Evolutionary conservation across 2,888 invertebrate genomes (phyloP), one percentile per base, ranked within the genome.

Genomic region (Xylocampa areola): DNA sequence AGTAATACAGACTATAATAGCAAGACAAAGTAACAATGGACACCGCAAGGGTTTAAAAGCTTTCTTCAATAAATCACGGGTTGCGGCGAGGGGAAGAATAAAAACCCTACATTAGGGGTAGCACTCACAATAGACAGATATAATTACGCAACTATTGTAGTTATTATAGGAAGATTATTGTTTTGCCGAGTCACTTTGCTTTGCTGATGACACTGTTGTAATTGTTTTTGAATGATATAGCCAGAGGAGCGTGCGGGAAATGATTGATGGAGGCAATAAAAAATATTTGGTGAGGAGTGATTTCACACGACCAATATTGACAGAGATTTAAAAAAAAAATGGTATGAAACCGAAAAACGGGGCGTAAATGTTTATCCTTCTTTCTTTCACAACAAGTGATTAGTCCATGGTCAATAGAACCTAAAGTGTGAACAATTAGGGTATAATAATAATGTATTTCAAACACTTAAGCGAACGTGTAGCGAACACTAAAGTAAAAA

Each of bases 1-100:
- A 78, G 80, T 88, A 90, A 90, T 79, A 80, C 85, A 68, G 80
- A 70, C 68, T 33, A 76, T 73, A 80, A 83, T 78, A 76, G 74
- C 77, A 52, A 81, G 79, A 82, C 74, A 84, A 79, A 58, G 81
- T 80, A 86, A 89, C 79, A 80, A 79, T 74, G 54, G 75, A 41
- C 72, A 82, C 79, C 83, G 89, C 89, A 92, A 92, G 92, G 92
- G 93, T 90, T 92, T 93, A 93, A 93, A 86, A 92, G 92, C 93
- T 90, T 92, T 92, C 91, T 86, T 85, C 82, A 80, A 93, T 93
- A 92, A 93, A 93, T 92, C 92, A 92, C 87, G 68, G 50, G 68
- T 67, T 68, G 74, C 72, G 77, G 48, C 37, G 69, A 66, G 70
- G 65, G 75, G 65, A 62, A 57, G 66, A 74, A 68, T 69, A 68